Base-by-base conservation (phyloP, 2,113 vertebrate species). In the Lathamus discolor region DNA sequence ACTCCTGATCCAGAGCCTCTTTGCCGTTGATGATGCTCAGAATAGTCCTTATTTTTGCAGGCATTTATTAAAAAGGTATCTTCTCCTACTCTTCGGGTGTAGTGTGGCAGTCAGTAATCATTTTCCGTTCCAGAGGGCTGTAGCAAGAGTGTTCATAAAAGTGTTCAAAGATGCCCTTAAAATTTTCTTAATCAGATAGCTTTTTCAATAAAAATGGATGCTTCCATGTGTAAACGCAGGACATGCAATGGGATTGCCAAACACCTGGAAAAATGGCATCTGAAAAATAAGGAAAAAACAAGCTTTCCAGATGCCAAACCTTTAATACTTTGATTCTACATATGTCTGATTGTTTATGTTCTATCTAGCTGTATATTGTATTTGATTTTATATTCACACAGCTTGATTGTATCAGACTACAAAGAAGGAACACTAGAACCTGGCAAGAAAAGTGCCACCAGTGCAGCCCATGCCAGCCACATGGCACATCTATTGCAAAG, bases 381-480 rank as follows among this genome's bases (percentile, higher is more conserved):
- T 76, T 77, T 74, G 9, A 67, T 93, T 57, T 87, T 59, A 8
- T 62, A 44, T 73, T 93, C 59, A 90, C 22, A 29, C 11, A 74
- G 6, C 31, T 93, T 69, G 29, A 68, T 46, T 72, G 35, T 24
- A 72, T 16, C 39, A 39, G 52, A 25, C 28, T 78, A 31, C 7
- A 67, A 52, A 79, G 35, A 28, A 10, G 48, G 41, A 61, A 9
- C 24, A 17, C 33, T 55, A 13, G 14, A 35, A 43, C 49, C 44
- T 76, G 76, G 19, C 20, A 95, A 55, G 22, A 83, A 83, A 61
- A 28, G 23, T 86, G 33, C 33, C 17, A 20, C 10, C 35, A 44
- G 3, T 1, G 0, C 27, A 86, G 67, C 39, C 70, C 0, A 0
- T 39, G 17, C n/a, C 62, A 69, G 4, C 54, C 24, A 28, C 3